Percentiles rank a stretch among this genome's conserved stretches.
These are phyloP conservation scores for Caenorhabditis sp. DNA, from an alignment of 2,888 invertebrate genomes.

Conservation along the genomic window DNA sequence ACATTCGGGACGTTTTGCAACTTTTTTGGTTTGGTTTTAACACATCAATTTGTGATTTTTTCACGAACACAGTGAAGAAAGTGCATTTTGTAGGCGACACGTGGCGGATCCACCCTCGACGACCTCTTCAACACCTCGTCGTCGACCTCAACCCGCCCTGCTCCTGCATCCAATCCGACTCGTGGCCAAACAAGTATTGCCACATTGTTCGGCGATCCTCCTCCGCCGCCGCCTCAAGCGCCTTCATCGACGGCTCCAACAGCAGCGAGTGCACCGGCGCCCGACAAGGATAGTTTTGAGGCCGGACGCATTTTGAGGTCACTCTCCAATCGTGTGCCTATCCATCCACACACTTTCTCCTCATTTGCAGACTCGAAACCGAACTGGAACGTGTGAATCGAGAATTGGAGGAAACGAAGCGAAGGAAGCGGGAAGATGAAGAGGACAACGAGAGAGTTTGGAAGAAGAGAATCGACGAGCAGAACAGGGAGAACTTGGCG, in stretches of 20 bases:
- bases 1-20: too few species aligned
- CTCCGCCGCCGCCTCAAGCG: background rate
- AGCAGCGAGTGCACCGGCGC: background rate
- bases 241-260: background rate
- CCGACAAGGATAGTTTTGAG: constrained; percentile 28
- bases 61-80: too few species aligned
- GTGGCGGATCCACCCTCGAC: background rate
- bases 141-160: too few species aligned
- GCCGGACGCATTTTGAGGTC: constrained; percentile 37
- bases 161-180: background rate
- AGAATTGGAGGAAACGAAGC: constrained; percentile 51
- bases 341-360: background rate
- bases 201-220: background rate
- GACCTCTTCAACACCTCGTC: constrained; percentile 10
- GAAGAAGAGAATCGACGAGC: constrained; percentile 29
- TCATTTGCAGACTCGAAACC: constrained; percentile 26
- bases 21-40: too few species aligned
- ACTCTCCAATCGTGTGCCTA: background rate
- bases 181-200: too few species aligned
- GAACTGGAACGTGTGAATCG: constrained; percentile 52
- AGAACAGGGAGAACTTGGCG: background rate
- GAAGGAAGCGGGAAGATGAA: constrained; percentile 49
- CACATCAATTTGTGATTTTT: too few species aligned
- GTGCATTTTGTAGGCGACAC: too few species aligned
- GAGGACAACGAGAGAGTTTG: constrained; percentile 51